phyloP scores from a whole-genome alignment of 2,113 vertebrate species.

The Colaptes auratus region DNA sequence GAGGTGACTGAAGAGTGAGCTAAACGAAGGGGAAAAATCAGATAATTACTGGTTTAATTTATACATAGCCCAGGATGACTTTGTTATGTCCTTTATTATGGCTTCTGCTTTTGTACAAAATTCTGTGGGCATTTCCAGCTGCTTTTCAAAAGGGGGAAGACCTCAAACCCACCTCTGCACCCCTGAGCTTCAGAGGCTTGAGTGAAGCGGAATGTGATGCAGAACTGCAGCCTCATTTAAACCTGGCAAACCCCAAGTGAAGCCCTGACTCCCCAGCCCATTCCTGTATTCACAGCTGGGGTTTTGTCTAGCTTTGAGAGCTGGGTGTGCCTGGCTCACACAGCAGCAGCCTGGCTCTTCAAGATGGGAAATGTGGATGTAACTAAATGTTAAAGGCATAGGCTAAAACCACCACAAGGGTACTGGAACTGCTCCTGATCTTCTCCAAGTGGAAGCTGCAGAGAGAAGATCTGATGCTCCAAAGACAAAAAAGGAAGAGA shows the following conservation, averaged over 20 bases:
- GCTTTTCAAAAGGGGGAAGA: background rate
- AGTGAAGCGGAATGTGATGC: background rate
- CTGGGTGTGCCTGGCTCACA: background rate
- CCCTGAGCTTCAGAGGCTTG: slow-evolving; percentile 18
- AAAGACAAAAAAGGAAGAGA: background rate
- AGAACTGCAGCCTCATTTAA: slow-evolving; percentile 26
- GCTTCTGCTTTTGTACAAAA: slow-evolving; percentile 3
- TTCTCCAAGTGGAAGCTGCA: background rate
- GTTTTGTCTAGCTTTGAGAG: slow-evolving; percentile 23
- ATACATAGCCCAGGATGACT: background rate
- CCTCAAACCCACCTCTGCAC: background rate
- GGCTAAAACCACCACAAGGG: too few species aligned
- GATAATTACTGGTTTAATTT: slow-evolving; percentile 35
- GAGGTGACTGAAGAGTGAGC: background rate
- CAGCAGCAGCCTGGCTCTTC: background rate
- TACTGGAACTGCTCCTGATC: background rate
- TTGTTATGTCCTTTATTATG: background rate
- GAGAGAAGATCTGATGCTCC: background rate
- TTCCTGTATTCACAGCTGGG: background rate
- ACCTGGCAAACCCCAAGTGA: slow-evolving; percentile 20
- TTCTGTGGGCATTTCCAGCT: slow-evolving; percentile 37
- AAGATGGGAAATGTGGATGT: background rate
- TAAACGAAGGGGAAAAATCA: slow-evolving; percentile 4
- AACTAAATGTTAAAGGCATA: too few species aligned
- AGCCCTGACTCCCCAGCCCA: background rate